phyloP scores from a whole-genome alignment of 2,113 vertebrate genomes.

The Alethe castanea region DNA sequence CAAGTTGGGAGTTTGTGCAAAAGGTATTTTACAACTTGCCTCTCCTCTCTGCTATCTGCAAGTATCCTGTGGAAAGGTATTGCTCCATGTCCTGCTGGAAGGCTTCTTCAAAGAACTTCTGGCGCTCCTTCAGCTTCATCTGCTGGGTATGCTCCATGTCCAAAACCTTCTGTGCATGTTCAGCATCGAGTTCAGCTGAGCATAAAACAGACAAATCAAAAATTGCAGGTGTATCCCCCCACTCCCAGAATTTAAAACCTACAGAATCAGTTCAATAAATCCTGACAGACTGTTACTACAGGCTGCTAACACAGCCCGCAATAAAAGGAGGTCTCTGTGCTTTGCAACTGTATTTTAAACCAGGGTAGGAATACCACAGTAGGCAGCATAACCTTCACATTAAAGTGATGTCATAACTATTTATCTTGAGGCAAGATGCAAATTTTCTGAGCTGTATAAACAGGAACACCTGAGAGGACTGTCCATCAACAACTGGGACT shows the following conservation, averaged over 20 bases:
- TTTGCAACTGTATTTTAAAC: background rate
- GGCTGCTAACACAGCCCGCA: background rate
- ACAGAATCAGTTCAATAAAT: background rate
- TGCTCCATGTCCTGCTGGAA: conserved; percentile 99
- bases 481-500: background rate
- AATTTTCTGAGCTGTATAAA: background rate
- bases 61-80: conserved; percentile 92
- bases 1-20: background rate
- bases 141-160: conserved; percentile 87
- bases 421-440: background rate
- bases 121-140: conserved; percentile 91
- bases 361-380: background rate
- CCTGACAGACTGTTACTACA: background rate
- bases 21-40: conserved; percentile 73
- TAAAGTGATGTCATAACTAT: background rate
- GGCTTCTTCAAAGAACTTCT: conserved; percentile 97
- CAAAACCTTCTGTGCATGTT: conserved; percentile 84
- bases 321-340: background rate
- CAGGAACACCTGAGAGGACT: background rate
- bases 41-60: conserved; percentile 93
- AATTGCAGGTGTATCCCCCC: background rate
- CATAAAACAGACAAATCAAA: background rate
- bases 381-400: background rate
- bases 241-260: background rate
- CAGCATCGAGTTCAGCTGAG: conserved; percentile 87